phyloP scores from a whole-genome alignment of 1,140 invertebrate species.

The Magallana ariakensis region DNA sequence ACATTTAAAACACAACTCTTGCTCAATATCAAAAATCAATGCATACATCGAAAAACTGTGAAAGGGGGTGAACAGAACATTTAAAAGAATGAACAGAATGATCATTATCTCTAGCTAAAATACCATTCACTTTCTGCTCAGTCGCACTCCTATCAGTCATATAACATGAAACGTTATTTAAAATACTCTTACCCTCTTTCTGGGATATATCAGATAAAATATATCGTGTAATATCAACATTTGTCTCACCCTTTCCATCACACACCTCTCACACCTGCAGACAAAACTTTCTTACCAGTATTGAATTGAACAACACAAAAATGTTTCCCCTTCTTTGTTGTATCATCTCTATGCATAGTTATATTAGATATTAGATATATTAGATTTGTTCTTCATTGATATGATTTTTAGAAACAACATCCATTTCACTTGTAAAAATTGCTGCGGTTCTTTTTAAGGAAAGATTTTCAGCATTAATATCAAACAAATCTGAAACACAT shows the following conservation, averaged over 20 bases:
- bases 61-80: constrained; percentile 42
- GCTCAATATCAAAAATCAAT: constrained; percentile 34
- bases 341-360: constrained; percentile 45
- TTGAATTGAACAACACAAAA: constrained; percentile 47
- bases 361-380: constrained; percentile 12
- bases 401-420: constrained; percentile 19
- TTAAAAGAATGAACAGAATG: constrained; percentile 1
- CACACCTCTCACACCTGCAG: constrained; percentile 26
- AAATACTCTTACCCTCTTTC: no score
- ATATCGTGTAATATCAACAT: no score
- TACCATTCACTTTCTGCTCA: no score
- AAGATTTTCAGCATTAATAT: constrained; percentile 15
- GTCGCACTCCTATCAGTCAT: constrained; percentile 36
- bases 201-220: no score
- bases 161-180: no score
- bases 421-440: no score
- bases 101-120: constrained; percentile 12
- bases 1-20: not conserved
- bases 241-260: no score
- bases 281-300: not conserved
- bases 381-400: not conserved
- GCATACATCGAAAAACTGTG: constrained; percentile 45
- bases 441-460: not conserved
- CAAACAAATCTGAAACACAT: not conserved
- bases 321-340: constrained; percentile 43